Conservation (phyloP, 2,113 vertebrate genomes). For the Stictonetta naevosa region DNA sequence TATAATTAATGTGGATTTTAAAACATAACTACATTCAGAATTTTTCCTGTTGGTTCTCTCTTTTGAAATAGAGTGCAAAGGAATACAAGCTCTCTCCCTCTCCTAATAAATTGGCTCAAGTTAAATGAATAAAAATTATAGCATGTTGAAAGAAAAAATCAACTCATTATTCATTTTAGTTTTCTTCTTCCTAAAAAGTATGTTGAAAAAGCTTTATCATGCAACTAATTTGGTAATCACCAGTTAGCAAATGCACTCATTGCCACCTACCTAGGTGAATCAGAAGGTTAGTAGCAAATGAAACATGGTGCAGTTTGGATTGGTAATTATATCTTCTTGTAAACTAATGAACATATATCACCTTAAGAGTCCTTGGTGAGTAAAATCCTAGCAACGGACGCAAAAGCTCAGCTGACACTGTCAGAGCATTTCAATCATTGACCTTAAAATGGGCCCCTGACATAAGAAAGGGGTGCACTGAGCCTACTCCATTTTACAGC, state of each 20-base stretch:
- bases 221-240: constrained; percentile 77
- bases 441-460: constrained; percentile 27
- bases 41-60: constrained; percentile 28
- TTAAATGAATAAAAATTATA: constrained; percentile 73
- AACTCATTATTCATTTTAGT: constrained; percentile 67
- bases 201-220: constrained; percentile 73
- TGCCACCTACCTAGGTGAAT: constrained; percentile 61
- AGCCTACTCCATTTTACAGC: not conserved
- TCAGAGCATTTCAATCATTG: not conserved
- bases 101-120: constrained; percentile 49
- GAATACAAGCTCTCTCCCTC: not conserved
- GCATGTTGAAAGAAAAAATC: constrained; percentile 59
- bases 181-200: constrained; percentile 59
- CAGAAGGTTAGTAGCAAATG: constrained; percentile 64
- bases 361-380: constrained; percentile 56
- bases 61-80: constrained; percentile 44
- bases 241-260: constrained; percentile 62
- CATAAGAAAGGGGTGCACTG: not conserved
- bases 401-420: not conserved
- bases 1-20: constrained; percentile 82
- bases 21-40: constrained; percentile 55
- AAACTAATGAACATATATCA: constrained; percentile 67
- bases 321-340: constrained; percentile 70
- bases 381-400: constrained; percentile 15
- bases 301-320: constrained; percentile 47